Evolutionary conservation across 2,888 invertebrate genomes (phyloP).

Genomic region (Pachymerium ferrugineum): DNA sequence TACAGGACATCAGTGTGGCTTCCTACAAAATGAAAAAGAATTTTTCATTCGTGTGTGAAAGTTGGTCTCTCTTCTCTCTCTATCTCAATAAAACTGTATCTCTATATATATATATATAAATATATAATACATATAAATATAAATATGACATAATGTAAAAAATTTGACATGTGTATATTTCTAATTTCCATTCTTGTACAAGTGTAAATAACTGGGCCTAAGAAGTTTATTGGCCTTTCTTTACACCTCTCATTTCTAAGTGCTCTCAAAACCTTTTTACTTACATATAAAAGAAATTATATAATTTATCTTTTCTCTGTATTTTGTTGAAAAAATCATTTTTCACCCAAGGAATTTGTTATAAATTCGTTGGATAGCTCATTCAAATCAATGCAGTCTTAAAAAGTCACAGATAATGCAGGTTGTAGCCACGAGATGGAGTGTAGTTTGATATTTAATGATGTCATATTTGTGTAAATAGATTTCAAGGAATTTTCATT

Average conservation of each 20-base stretch:
- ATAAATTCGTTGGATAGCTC: neutral
- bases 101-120: neutral
- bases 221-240: neutral
- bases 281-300: neutral
- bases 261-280: constrained; percentile 5
- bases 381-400: neutral
- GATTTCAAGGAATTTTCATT: neutral
- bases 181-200: constrained; percentile 9
- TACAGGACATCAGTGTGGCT: constrained; percentile 13
- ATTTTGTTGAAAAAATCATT: too few relatives aligned
- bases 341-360: neutral
- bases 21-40: neutral
- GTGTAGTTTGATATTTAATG: neutral
- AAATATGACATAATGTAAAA: constrained; percentile 6
- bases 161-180: constrained; percentile 5
- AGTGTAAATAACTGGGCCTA: neutral
- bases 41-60: neutral
- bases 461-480: neutral
- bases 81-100: neutral
- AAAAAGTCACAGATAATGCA: neutral
- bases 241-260: constrained; percentile 4
- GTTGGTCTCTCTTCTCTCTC: neutral
- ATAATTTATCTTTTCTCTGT: too few relatives aligned
- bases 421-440: neutral
- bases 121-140: neutral